Conservation (phyloP, 2,888 invertebrate genomes). For the Mellilla xanthometata region DNA sequence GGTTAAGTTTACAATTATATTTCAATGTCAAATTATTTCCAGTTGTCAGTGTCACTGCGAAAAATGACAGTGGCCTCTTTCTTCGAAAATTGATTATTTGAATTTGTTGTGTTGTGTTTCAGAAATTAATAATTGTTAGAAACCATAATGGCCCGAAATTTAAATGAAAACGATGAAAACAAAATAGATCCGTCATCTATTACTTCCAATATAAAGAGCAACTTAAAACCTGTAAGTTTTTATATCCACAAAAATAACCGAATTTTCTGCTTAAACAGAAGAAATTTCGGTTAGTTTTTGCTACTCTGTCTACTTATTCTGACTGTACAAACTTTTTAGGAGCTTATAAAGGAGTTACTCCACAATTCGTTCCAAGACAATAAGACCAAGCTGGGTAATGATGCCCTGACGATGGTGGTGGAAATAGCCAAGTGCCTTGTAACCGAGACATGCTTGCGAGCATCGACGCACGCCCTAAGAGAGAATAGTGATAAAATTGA, state of each 20-base stretch:
- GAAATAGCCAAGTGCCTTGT: slow-evolving; percentile 80
- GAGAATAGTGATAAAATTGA: slow-evolving; percentile 72
- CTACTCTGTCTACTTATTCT: too few relatives aligned
- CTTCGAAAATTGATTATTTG: too few relatives aligned
- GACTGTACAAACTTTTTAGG: slow-evolving; percentile 58
- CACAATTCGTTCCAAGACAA: slow-evolving; percentile 77
- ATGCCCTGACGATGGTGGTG: slow-evolving; percentile 74
- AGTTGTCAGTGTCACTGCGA: too few relatives aligned
- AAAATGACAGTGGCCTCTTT: too few relatives aligned
- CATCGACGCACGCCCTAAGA: slow-evolving; percentile 72
- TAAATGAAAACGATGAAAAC: slow-evolving; percentile 55
- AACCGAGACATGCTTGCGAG: slow-evolving; percentile 78
- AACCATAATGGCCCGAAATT: slow-evolving; percentile 58
- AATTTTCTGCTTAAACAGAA: too few relatives aligned
- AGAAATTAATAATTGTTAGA: too few relatives aligned
- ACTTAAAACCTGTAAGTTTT: slow-evolving; percentile 57
- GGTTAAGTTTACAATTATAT: too few relatives aligned
- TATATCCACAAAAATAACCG: too few relatives aligned
- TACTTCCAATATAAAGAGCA: slow-evolving; percentile 56
- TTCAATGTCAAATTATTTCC: too few relatives aligned
- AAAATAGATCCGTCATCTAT: slow-evolving; percentile 63
- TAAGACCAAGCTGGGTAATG: slow-evolving; percentile 80
- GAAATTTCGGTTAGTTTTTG: too few relatives aligned
- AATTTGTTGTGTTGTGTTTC: too few relatives aligned
- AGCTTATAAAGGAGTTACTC: slow-evolving; percentile 78